Evolutionary conservation across 2,888 invertebrate species (phyloP).

Genomic region (Cremastinae sp.): DNA sequence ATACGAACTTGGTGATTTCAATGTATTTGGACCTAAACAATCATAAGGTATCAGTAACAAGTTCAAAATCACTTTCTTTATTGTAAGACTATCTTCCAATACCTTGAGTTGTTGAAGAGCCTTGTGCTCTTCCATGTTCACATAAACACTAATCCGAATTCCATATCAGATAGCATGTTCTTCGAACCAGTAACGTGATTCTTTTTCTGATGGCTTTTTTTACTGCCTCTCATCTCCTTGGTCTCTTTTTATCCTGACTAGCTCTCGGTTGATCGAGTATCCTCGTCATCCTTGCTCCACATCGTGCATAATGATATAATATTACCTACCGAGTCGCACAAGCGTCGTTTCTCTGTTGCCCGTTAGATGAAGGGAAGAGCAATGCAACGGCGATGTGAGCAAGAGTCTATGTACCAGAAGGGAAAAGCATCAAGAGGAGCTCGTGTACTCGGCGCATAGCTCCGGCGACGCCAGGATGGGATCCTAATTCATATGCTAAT

Average conservation of each 20-base stretch:
- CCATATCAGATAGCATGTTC: too few relatives aligned
- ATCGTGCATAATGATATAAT: conserved; percentile 52
- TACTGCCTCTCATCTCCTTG: conserved; percentile 19
- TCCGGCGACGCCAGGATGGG: conserved; percentile 62
- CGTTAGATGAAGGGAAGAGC: conserved; percentile 50
- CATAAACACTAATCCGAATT: too few relatives aligned
- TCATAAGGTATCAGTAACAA: too few relatives aligned
- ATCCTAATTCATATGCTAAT: conserved; percentile 80
- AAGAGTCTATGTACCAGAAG: conserved; percentile 26
- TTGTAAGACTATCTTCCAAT: too few relatives aligned
- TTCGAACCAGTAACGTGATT: neutral
- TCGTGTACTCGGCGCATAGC: conserved; percentile 53
- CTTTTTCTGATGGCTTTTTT: conserved; percentile 28
- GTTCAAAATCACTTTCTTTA: too few relatives aligned
- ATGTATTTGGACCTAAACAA: too few relatives aligned
- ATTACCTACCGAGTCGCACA: conserved; percentile 50
- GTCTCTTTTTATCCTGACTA: conserved; percentile 45
- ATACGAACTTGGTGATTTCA: too few relatives aligned
- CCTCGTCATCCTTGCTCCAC: conserved; percentile 44
- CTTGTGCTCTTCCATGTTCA: too few relatives aligned
- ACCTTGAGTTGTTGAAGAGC: too few relatives aligned
- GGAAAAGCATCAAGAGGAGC: conserved; percentile 45
- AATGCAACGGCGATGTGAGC: conserved; percentile 43
- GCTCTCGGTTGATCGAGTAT: conserved; percentile 56
- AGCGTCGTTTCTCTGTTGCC: conserved; percentile 42